Evolutionary conservation across 2,113 vertebrate genomes (phyloP), one percentile per base, ranked within the genome.

Genomic region (Leptocoma aspasia): DNA sequence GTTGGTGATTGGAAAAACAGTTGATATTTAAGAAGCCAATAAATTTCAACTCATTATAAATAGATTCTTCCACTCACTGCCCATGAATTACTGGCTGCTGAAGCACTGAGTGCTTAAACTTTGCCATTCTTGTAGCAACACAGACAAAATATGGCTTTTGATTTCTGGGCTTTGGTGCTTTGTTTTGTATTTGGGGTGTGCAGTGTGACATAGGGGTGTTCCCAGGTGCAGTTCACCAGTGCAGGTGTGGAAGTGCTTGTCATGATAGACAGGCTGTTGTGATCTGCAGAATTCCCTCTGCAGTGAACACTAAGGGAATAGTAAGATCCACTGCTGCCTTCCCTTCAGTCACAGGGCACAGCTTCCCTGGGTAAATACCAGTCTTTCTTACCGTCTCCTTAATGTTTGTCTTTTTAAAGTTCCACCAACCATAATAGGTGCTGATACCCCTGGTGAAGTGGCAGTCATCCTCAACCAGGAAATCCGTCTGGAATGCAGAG

Each of bases 401-500:
- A 71, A 82, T 86, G 56, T 89, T 61, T 92, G 47, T 94, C 75
- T 78, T 94, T 63, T 85, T 76, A 15, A 97, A 99, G 99, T 99
- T 88, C 99, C 99, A 59, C 99, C 99, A 3, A 98, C 97, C 66
- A 98, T 99, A 85, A 90, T 64, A 71, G 98, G 97, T 66, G 96
- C 97, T 1, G 96, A 56, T 68, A 95, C 80, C 42, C 82, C 98
- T 30, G 81, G 49, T 81, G 99, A 99, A 84, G 76, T 98, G 64
- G 97, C 98, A 19, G 98, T 98, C 39, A 86, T 98, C 68, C 97
- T 99, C 87, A 99, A 97, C 96, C 98, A 98, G 86, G 98, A 98
- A 24, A 90, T 97, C 72, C 98, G 24, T 56, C 97, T 99, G 81
- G 98, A 99, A 83, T 99, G 99, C 88, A 98, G 94, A 70, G 99